Percentiles rank a stretch among this genome's conserved stretches.
phyloP scores from a whole-genome alignment of 2,888 invertebrate species.

The Troides oblongomaculatus region DNA sequence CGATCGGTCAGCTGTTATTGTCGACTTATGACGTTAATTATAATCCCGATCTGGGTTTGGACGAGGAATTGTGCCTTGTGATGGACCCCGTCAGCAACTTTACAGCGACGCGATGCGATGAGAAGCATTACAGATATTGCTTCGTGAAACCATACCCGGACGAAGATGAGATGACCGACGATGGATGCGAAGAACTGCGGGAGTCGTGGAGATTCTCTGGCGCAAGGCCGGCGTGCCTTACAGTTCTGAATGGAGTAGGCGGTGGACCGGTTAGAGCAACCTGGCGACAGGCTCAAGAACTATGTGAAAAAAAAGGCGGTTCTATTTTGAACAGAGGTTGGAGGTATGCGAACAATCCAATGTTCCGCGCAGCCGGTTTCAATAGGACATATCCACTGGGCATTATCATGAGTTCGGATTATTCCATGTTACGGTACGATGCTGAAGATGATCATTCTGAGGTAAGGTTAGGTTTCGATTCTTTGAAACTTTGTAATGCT shows the following conservation, averaged over 20 bases:
- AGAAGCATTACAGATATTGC: conserved; percentile 63
- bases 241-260: conserved; percentile 45
- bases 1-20: conserved; percentile 48
- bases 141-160: conserved; percentile 57
- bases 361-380: conserved; percentile 39
- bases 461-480: conserved; percentile 35
- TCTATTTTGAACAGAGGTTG: conserved; percentile 64
- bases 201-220: conserved; percentile 52
- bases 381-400: conserved; percentile 55
- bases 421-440: conserved; percentile 45
- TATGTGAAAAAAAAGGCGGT: conserved; percentile 54
- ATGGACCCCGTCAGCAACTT: conserved; percentile 54
- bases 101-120: conserved; percentile 58
- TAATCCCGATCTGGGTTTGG: conserved; percentile 41
- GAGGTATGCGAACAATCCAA: conserved; percentile 61
- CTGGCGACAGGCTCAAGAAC: conserved; percentile 58
- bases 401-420: conserved; percentile 46
- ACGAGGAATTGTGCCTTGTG: conserved; percentile 60
- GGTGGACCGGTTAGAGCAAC: conserved; percentile 61
- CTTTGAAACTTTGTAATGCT: too few relatives aligned
- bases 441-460: conserved; percentile 42
- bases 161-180: conserved; percentile 40
- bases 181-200: conserved; percentile 50
- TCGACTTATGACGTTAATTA: conserved; percentile 49
- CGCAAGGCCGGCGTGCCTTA: conserved; percentile 61